These are phyloP conservation scores for Achroia grisella DNA, from an alignment of 1,140 invertebrate genomes.

Conservation along the genomic window DNA sequence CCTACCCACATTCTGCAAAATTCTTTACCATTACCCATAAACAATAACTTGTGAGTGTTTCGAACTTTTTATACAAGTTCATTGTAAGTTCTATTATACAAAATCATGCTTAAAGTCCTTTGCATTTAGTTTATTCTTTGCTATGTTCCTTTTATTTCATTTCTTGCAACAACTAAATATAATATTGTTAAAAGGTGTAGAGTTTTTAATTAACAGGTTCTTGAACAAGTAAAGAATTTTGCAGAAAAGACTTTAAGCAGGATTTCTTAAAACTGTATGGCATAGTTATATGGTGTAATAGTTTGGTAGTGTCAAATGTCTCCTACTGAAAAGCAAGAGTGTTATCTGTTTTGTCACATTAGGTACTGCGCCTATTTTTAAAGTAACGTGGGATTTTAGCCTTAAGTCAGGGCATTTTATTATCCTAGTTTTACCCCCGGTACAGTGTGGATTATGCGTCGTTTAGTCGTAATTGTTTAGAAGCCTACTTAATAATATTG, in stretches of 20 bases:
- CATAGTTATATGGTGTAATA: neutral
- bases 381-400: too few relatives aligned
- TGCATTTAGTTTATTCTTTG: conserved; percentile 12
- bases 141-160: conserved; percentile 5
- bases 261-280: conserved; percentile 8
- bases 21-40: conserved; percentile 52
- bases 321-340: too few relatives aligned
- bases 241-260: conserved; percentile 64
- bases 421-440: too few relatives aligned
- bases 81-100: conserved; percentile 17
- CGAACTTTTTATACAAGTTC: conserved; percentile 10
- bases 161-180: too few relatives aligned
- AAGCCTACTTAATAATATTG: too few relatives aligned
- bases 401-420: too few relatives aligned
- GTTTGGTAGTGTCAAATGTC: too few relatives aligned
- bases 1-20: conserved; percentile 56
- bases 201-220: conserved; percentile 5
- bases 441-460: too few relatives aligned
- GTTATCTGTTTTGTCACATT: too few relatives aligned
- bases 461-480: too few relatives aligned
- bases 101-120: conserved; percentile 68
- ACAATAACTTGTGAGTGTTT: conserved; percentile 47
- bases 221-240: conserved; percentile 63
- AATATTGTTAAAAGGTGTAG: too few relatives aligned
- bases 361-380: too few relatives aligned